These are phyloP conservation scores for Eriocheir sinensis DNA, from an alignment of 1,140 invertebrate genomes.

Conservation along the genomic window DNA sequence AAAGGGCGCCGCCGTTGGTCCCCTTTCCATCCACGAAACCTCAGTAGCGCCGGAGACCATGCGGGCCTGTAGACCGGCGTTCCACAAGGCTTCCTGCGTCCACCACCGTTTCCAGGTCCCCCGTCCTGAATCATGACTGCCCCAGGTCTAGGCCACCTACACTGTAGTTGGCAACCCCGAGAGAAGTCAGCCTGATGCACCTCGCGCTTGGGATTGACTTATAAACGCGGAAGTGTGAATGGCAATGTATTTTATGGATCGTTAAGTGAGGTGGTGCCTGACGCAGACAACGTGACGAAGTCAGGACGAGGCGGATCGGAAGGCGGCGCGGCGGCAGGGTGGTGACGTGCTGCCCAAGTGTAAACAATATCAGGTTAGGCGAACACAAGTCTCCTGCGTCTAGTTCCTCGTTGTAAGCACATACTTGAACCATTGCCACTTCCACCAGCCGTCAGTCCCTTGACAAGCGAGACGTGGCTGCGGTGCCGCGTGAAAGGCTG, in stretches of 20 bases:
- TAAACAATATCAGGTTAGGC: constrained; percentile 71
- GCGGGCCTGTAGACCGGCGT: constrained; percentile 60
- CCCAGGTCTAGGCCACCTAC: background rate
- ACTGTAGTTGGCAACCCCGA: background rate
- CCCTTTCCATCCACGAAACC: constrained; percentile 71
- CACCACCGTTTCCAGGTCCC: background rate
- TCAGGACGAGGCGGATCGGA: background rate
- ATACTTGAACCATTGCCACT: background rate
- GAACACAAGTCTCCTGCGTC: background rate
- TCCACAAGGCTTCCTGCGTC: constrained; percentile 65
- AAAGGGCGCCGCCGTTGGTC: constrained; percentile 71
- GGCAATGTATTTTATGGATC: background rate
- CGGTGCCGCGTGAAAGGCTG: background rate
- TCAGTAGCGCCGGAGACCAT: constrained; percentile 65
- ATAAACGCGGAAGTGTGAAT: constrained; percentile 6
- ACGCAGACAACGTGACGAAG: background rate
- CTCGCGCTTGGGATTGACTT: background rate
- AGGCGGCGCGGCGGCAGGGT: background rate
- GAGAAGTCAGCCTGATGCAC: background rate
- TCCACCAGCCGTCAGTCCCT: background rate
- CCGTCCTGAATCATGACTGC: background rate
- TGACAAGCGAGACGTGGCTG: background rate
- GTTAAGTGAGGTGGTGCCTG: background rate
- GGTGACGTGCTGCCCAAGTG: constrained; percentile 46
- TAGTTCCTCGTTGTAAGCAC: constrained; percentile 38